Percentiles rank a stretch among this genome's conserved stretches.
These are phyloP conservation scores for Camponotus vicinus DNA, from an alignment of 1,140 invertebrate species.

Conservation along the genomic window DNA sequence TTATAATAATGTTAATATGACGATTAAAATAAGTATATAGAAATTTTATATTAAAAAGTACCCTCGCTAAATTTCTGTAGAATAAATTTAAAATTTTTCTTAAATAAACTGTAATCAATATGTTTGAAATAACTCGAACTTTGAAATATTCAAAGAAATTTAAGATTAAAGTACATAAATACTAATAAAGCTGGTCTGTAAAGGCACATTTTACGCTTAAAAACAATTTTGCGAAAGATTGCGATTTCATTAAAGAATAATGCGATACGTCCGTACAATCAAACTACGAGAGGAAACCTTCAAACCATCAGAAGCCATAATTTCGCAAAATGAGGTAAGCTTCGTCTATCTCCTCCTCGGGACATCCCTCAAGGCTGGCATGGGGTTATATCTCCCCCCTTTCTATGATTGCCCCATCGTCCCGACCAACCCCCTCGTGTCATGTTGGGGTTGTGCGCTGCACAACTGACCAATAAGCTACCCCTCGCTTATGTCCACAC, in stretches of 20 bases:
- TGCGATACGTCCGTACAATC: conserved; percentile 22
- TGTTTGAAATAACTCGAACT: neutral
- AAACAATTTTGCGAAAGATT: conserved; percentile 30
- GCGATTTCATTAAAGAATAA: conserved; percentile 49
- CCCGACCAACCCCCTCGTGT: conserved; percentile 73
- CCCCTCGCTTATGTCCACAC: conserved; percentile 67
- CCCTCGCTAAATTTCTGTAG: neutral
- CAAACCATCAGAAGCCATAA: conserved; percentile 69
- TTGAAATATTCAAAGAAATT: neutral
- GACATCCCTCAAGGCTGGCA: conserved; percentile 68
- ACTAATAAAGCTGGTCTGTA: neutral
- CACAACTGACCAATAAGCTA: conserved; percentile 79
- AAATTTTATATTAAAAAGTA: neutral
- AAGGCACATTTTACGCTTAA: neutral
- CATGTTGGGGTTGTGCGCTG: conserved; percentile 71
- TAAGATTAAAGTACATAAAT: neutral
- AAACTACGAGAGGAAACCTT: conserved; percentile 51
- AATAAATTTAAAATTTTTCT: neutral
- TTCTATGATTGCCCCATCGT: conserved; percentile 66
- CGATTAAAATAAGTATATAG: neutral
- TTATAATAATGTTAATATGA: too few species aligned
- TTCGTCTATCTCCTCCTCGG: conserved; percentile 58
- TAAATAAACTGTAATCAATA: neutral
- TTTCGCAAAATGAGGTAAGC: conserved; percentile 74
- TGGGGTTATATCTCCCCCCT: conserved; percentile 72